Evolutionary conservation across 2,888 invertebrate genomes (phyloP), one percentile per base, ranked within the genome.

Genomic region (Germaria angustata): DNA sequence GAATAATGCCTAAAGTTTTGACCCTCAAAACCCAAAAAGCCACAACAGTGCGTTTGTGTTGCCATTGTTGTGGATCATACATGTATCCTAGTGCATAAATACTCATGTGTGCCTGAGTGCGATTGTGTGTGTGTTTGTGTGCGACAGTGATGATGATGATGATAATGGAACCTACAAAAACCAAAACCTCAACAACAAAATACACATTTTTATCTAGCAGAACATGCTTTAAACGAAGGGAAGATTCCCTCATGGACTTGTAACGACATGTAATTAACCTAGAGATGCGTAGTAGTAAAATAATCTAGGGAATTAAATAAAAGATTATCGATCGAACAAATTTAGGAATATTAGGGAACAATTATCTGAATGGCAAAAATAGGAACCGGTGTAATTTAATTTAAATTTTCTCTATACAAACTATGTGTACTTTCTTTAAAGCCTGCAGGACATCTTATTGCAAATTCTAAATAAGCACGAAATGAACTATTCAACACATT

Each of bases 1-100:
- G 51, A 49, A 41, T 57, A 59, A 49, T 51, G 68, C 69, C 65
- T 24, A 73, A 80, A 80, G 72, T 80, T 80, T 68, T 80, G 79
- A 80, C 79, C 79, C 55, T 46, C 61, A 77, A 61, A 80, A 80
- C 72, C 72, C 66, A 44, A 80, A 79, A 53, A 73, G 51, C 79
- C 79, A 73, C 79, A 80, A 66, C 53, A 77, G 53, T 80, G 72
- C 51, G 59, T 79, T 79, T 53, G 46, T 78, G 34, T 71, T 68
- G 36, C 57, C 46, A 20, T 66, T 66, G 51, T 51, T 61, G 59
- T 57, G 28, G 17, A 51, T 13, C 49, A 72, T 57, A 13, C n/a
- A 39, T 34, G 46, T 69, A 57, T 53, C 15, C 24, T 36, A 44
- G 61, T 46, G 13, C 28, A 28, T 28, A 28, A 28, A 39, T 39